These are phyloP conservation scores for Drosophila bunnanda DNA, from an alignment of 2,888 invertebrate genomes.

Conservation along the genomic window DNA sequence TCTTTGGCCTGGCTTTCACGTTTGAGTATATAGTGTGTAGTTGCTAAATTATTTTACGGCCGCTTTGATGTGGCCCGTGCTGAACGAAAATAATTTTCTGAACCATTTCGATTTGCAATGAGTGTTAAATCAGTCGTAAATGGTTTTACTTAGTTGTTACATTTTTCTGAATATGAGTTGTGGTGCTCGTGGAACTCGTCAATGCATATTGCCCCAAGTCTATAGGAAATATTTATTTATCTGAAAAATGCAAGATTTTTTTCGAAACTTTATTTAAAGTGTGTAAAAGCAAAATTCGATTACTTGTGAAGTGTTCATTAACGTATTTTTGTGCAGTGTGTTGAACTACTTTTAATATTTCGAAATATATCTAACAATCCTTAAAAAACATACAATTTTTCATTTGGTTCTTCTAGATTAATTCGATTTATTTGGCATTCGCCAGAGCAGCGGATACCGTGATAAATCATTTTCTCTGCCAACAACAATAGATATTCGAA, in stretches of 20 bases:
- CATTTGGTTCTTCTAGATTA: background rate
- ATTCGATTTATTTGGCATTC: slow-evolving; percentile 1
- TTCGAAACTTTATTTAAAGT: slow-evolving; percentile 20
- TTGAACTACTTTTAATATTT: background rate
- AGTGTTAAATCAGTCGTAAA: slow-evolving; percentile 21
- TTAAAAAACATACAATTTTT: too few species aligned
- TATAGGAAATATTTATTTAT: slow-evolving; percentile 4
- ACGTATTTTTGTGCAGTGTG: slow-evolving; percentile 2
- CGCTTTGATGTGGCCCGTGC: slow-evolving; percentile 57
- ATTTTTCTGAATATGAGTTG: background rate
- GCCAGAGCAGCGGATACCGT: background rate
- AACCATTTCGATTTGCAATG: slow-evolving; percentile 4
- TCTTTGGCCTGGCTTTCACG: slow-evolving; percentile 11
- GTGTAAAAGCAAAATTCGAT: slow-evolving; percentile 4
- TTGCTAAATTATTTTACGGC: slow-evolving; percentile 28
- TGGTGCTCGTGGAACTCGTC: background rate
- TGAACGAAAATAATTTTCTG: slow-evolving; percentile 35
- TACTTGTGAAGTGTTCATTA: slow-evolving; percentile 18
- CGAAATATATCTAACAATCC: background rate
- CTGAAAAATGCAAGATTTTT: background rate
- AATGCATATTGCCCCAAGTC: background rate
- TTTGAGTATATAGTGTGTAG: slow-evolving; percentile 15
- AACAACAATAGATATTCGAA: slow-evolving; percentile 10
- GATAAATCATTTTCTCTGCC: slow-evolving; percentile 16
- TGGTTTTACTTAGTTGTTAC: slow-evolving; percentile 5